Percentiles rank a stretch among this genome's conserved stretches.
Evolutionary conservation across 2,888 invertebrate species (phyloP).

Genomic region (Erebia ligea): DNA sequence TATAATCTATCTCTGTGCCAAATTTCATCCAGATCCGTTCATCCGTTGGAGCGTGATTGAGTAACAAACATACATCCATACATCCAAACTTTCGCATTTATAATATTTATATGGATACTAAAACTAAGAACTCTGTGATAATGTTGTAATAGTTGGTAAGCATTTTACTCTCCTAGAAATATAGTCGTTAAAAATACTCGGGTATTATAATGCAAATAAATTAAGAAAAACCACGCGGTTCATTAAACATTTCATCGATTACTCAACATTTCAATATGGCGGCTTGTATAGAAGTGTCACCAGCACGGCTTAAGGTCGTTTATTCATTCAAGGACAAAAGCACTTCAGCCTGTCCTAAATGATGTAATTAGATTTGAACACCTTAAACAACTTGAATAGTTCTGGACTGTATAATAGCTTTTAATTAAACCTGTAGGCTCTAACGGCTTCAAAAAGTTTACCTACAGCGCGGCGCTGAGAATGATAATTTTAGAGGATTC

Average conservation of each 20-base stretch:
- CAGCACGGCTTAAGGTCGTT: background rate
- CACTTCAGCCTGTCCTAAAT: background rate
- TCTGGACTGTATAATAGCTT: constrained; percentile 7
- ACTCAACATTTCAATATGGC: constrained; percentile 7
- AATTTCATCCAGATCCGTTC: too few species aligned
- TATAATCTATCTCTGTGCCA: too few species aligned
- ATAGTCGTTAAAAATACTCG: too few species aligned
- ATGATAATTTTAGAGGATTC: too few species aligned
- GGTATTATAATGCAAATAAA: background rate
- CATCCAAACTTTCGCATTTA: too few species aligned
- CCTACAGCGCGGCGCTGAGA: too few species aligned
- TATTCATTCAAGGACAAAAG: constrained; percentile 5
- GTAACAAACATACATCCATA: too few species aligned
- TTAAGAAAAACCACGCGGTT: background rate
- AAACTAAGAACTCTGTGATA: too few species aligned
- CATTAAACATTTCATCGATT: constrained; percentile 12
- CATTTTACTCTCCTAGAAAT: too few species aligned
- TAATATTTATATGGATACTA: too few species aligned
- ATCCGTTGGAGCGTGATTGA: too few species aligned
- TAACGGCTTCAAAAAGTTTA: background rate
- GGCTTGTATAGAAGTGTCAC: constrained; percentile 1
- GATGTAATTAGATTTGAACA: constrained; percentile 6
- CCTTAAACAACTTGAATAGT: background rate
- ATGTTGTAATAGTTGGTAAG: too few species aligned
- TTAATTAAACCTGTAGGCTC: background rate